phyloP scores from a whole-genome alignment of 2,113 vertebrate genomes.

The Labrus mixtus region DNA sequence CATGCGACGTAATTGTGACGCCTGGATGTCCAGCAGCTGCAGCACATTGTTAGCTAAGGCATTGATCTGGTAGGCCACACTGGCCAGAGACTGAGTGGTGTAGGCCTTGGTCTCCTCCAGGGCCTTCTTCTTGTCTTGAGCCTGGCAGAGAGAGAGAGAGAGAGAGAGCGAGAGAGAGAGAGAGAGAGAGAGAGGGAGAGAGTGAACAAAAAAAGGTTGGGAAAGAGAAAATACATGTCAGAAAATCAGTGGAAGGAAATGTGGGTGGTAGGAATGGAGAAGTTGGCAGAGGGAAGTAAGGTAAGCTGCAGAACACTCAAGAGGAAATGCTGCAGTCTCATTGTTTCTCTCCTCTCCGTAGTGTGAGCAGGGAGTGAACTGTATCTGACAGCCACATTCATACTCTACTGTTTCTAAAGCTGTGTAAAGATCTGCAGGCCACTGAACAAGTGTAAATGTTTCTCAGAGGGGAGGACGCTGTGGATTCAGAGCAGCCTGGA shows the following conservation, averaged over 20 bases:
- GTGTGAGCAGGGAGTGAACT: conserved; percentile 5
- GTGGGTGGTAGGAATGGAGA: conserved; percentile 30
- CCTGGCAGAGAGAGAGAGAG: conserved; percentile 79
- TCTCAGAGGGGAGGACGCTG: conserved; percentile 6
- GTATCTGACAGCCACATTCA: conserved; percentile 9
- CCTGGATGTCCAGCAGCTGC: conserved; percentile 97
- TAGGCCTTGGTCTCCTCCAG: conserved; percentile 99
- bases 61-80: conserved; percentile 99
- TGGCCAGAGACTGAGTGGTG: conserved; percentile 98
- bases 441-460: conserved; percentile 6
- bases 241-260: conserved; percentile 32
- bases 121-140: conserved; percentile 98
- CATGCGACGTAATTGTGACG: conserved; percentile 98
- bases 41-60: conserved; percentile 99
- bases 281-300: conserved; percentile 30
- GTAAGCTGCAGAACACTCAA: conserved; percentile 7
- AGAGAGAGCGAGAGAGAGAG: neutral
- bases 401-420: conserved; percentile 14
- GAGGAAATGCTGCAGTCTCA: conserved; percentile 37
- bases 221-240: conserved; percentile 22
- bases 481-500: conserved; percentile 28
- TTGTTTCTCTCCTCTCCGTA: conserved; percentile 33
- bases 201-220: neutral
- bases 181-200: conserved; percentile 1
- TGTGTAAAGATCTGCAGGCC: conserved; percentile 6